Evolutionary conservation across 1,140 invertebrate species (phyloP).

Genomic region (Stegodyphus dumicola): DNA sequence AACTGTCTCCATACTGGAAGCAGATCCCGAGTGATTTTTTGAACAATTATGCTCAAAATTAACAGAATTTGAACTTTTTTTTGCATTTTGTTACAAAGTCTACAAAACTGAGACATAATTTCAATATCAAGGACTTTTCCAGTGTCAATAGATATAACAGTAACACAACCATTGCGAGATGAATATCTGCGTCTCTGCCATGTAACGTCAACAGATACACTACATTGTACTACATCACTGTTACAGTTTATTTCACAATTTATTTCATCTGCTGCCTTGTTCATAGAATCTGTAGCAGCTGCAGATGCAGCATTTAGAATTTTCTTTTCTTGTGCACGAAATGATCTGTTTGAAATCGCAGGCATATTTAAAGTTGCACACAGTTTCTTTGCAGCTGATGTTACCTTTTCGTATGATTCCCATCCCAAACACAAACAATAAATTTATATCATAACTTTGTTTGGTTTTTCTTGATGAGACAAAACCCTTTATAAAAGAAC

Average conservation of each 20-base stretch:
- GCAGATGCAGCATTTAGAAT: constrained; percentile 4
- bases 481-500: too few species aligned
- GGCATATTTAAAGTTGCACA: background rate
- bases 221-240: background rate
- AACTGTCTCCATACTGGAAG: constrained; percentile 14
- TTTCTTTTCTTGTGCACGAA: background rate
- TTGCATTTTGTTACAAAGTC: background rate
- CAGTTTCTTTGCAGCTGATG: constrained; percentile 4
- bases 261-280: constrained; percentile 2
- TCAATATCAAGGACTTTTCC: constrained; percentile 9
- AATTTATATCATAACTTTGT: too few species aligned
- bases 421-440: too few species aligned
- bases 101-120: constrained; percentile 14
- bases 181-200: background rate
- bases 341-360: background rate
- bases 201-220: background rate
- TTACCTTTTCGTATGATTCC: too few species aligned
- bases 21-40: background rate
- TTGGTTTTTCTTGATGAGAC: too few species aligned
- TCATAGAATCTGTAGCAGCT: constrained; percentile 2
- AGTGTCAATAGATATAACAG: constrained; percentile 3
- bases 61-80: constrained; percentile 1
- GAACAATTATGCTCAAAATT: background rate
- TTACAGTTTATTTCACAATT: background rate
- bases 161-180: constrained; percentile 12